Conservation (phyloP, 2,888 invertebrate genomes). For the Clusia tigrina region DNA sequence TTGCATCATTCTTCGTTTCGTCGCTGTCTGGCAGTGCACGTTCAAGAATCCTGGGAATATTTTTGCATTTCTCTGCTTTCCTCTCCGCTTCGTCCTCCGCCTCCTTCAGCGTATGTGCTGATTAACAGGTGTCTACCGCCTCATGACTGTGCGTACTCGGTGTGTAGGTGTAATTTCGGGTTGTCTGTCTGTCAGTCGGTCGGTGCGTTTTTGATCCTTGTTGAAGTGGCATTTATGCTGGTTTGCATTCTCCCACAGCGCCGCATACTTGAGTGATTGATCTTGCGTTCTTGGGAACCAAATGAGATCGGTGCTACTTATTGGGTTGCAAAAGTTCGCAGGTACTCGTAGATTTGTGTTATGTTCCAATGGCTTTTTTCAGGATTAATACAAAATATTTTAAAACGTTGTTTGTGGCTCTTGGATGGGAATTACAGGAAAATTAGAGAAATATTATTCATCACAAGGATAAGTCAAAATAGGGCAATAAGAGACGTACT, state of each 20-base stretch:
- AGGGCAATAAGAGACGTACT: too few species aligned
- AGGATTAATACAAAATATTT: too few species aligned
- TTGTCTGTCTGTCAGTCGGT: constrained; percentile 10
- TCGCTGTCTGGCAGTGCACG: too few species aligned
- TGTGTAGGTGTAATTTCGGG: constrained; percentile 12
- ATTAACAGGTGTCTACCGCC: constrained; percentile 20
- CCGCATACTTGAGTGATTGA: neutral
- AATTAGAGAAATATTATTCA: too few species aligned
- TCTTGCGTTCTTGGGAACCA: constrained; percentile 16
- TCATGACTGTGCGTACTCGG: constrained; percentile 5
- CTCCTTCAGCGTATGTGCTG: neutral
- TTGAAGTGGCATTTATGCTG: constrained; percentile 35
- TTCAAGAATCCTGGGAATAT: neutral
- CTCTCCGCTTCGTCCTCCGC: neutral
- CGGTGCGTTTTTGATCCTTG: constrained; percentile 47
- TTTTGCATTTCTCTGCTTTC: constrained; percentile 21
- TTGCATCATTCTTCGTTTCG: neutral
- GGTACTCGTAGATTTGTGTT: neutral
- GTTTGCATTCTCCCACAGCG: constrained; percentile 22
- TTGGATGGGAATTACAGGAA: too few species aligned
- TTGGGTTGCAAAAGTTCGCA: constrained; percentile 15
- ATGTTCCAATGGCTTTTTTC: neutral
- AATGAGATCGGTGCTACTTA: constrained; percentile 5
- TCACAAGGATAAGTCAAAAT: too few species aligned
- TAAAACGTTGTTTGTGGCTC: too few species aligned